These are phyloP conservation scores for Anser cygnoides DNA, from an alignment of 2,113 vertebrate genomes.

Conservation along the genomic window DNA sequence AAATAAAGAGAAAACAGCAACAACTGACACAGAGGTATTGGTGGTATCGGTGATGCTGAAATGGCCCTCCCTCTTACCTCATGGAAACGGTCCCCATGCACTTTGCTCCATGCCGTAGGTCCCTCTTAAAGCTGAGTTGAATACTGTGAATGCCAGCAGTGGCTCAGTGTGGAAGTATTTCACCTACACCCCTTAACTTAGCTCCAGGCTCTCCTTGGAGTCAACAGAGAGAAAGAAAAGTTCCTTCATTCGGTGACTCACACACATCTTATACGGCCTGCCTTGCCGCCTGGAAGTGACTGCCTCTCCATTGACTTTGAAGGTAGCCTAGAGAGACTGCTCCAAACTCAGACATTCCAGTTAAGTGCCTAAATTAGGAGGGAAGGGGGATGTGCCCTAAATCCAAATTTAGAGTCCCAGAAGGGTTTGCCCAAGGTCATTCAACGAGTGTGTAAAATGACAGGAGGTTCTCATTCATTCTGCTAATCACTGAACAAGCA, in stretches of 20 bases:
- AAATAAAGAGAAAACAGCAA: not conserved
- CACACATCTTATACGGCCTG: not conserved
- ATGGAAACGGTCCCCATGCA: not conserved
- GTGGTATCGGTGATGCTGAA: not conserved
- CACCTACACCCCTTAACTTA: not conserved
- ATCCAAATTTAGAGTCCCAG: not conserved
- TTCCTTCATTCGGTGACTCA: not conserved
- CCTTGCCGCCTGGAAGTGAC: not conserved
- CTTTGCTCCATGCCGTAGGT: not conserved
- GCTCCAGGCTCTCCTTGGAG: not conserved
- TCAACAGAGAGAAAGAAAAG: not conserved
- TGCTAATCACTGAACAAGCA: not conserved
- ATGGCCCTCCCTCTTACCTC: not conserved
- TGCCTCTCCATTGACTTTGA: not conserved
- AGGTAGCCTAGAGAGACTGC: not conserved
- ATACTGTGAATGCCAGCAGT: not conserved
- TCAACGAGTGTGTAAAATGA: not conserved
- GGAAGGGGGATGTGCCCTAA: fast-evolving
- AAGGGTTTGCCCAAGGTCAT: not conserved
- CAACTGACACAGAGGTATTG: not conserved
- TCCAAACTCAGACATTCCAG: not conserved
- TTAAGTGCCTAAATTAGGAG: not conserved
- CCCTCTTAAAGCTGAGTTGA: not conserved
- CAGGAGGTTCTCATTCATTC: not conserved
- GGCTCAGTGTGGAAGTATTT: not conserved